Evolutionary conservation across 2,113 vertebrate genomes (phyloP).

Genomic region (Muscicapa adusta): DNA sequence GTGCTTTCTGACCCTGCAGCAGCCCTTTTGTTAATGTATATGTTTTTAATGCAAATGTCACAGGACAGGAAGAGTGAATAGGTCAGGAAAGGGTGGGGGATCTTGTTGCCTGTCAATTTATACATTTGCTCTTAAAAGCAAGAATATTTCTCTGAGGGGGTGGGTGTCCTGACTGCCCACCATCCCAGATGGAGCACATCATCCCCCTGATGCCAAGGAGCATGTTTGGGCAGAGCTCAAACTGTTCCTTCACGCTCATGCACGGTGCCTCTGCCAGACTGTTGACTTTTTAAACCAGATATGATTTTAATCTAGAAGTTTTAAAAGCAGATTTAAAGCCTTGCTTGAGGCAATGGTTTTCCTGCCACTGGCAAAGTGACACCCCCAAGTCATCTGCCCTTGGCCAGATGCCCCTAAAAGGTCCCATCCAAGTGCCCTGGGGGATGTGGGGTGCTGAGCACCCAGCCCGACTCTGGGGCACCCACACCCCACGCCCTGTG

Average conservation of each 20-base stretch:
- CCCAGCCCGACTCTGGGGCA: accelerated
- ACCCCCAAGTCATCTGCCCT: accelerated
- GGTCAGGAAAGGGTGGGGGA: neutral
- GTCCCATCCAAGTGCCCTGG: neutral
- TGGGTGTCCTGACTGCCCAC: neutral
- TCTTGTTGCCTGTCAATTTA: neutral
- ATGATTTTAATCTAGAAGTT: neutral
- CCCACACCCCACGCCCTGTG: accelerated
- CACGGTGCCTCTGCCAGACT: accelerated
- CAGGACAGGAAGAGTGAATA: neutral
- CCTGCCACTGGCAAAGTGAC: neutral
- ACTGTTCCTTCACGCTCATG: accelerated
- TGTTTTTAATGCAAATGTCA: neutral
- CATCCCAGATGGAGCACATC: neutral
- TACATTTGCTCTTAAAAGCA: neutral
- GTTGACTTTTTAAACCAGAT: neutral
- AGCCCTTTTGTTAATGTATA: neutral
- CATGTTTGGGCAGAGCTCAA: neutral
- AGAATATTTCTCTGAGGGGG: neutral
- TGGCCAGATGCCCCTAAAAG: neutral
- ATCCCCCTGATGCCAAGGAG: neutral
- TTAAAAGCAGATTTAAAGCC: neutral
- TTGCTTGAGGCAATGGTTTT: neutral
- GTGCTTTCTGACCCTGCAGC: neutral
- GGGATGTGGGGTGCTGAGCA: neutral